A percentile compares a stretch with the other conserved stretches of the same genome.
These are phyloP conservation scores for Dinoponera quadriceps DNA, from an alignment of 1,140 invertebrate species.

Conservation along the genomic window DNA sequence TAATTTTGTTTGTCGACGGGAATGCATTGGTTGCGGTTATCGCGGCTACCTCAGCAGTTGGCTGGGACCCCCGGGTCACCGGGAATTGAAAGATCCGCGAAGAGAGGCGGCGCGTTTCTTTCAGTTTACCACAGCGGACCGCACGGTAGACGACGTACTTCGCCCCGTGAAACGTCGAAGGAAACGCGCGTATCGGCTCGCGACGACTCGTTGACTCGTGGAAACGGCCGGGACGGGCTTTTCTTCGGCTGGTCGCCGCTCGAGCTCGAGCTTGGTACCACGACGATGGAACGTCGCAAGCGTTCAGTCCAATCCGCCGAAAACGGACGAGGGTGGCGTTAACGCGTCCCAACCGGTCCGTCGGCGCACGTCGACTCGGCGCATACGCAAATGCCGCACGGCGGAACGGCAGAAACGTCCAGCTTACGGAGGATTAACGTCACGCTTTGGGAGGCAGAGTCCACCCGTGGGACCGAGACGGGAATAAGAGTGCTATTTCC, in stretches of 20 bases:
- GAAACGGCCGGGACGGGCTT: neutral
- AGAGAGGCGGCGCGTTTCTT: too few species aligned
- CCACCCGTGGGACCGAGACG: slow-evolving; percentile 60
- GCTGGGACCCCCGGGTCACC: too few species aligned
- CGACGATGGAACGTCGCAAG: slow-evolving; percentile 74
- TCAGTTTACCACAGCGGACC: slow-evolving; percentile 4
- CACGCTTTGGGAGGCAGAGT: slow-evolving; percentile 73
- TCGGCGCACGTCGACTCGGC: slow-evolving; percentile 69
- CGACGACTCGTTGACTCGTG: neutral
- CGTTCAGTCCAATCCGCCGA: slow-evolving; percentile 80
- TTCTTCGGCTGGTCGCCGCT: slow-evolving; percentile 49
- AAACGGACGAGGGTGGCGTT: slow-evolving; percentile 80
- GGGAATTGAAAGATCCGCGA: too few species aligned
- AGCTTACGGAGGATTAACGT: slow-evolving; percentile 79
- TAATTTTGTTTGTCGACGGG: slow-evolving; percentile 26
- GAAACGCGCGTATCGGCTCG: neutral
- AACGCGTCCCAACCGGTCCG: slow-evolving; percentile 63
- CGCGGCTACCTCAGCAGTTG: neutral
- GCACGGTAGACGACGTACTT: neutral
- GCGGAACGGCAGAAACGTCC: slow-evolving; percentile 74
- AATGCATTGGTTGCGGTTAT: neutral
- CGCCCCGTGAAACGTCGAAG: neutral
- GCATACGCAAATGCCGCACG: slow-evolving; percentile 79
- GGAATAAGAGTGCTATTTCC: slow-evolving; percentile 29
- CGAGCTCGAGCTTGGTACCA: too few species aligned